These are phyloP conservation scores for Pantala flavescens DNA, from an alignment of 1,140 invertebrate genomes.

Conservation along the genomic window DNA sequence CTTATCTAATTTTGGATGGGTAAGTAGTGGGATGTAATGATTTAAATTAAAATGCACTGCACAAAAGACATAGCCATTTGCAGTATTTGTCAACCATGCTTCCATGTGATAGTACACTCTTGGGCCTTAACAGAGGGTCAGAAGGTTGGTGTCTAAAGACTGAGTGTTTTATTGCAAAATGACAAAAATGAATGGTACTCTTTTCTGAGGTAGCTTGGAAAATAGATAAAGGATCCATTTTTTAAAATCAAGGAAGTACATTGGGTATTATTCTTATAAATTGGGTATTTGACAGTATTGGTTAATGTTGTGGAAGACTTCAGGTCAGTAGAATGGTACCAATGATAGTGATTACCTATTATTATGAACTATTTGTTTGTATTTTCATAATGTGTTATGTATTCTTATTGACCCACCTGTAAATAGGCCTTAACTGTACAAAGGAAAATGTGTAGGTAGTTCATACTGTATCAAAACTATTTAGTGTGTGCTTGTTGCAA, in stretches of 20 bases:
- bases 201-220: slow-evolving; percentile 6
- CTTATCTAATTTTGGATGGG: slow-evolving; percentile 1
- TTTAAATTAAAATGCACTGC: neutral
- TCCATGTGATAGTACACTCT: slow-evolving; percentile 14
- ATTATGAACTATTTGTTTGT: slow-evolving; percentile 4
- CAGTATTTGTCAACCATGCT: slow-evolving; percentile 17
- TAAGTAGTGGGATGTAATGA: neutral
- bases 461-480: neutral
- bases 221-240: slow-evolving; percentile 10
- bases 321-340: neutral
- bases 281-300: slow-evolving; percentile 6
- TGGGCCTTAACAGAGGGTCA: slow-evolving; percentile 16
- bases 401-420: slow-evolving; percentile 12
- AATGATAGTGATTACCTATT: neutral
- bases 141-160: neutral
- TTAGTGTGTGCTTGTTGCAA: neutral
- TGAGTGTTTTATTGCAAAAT: slow-evolving; percentile 10
- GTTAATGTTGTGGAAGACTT: neutral
- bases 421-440: slow-evolving; percentile 17
- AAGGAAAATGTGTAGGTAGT: slow-evolving; percentile 3
- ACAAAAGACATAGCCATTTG: slow-evolving; percentile 16
- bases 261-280: slow-evolving; percentile 8
- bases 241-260: neutral
- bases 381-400: slow-evolving; percentile 12
- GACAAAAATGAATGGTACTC: neutral